A percentile compares a stretch with the other conserved stretches of the same genome.
Conservation (phyloP, 2,888 invertebrate species). For the Tineola bisselliella region DNA sequence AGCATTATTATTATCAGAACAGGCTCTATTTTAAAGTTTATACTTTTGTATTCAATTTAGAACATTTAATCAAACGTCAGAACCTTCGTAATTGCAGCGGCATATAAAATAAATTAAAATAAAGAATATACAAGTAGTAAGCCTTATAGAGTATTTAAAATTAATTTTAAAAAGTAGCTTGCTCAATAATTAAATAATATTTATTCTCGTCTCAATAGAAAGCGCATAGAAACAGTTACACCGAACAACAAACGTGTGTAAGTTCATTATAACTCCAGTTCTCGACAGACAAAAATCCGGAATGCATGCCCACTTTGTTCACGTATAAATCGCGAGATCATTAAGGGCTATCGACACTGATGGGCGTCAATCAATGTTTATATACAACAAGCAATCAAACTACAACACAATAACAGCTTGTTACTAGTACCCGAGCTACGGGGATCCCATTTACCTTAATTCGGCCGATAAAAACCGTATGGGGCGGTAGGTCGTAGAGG, state of each 20-base stretch:
- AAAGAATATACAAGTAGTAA: too few species aligned
- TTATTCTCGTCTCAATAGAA: too few species aligned
- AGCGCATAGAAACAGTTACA: neutral
- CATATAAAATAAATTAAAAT: too few species aligned
- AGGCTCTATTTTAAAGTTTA: too few species aligned
- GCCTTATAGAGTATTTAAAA: too few species aligned
- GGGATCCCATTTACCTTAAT: conserved; percentile 16
- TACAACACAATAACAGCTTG: conserved; percentile 18
- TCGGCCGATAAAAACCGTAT: neutral
- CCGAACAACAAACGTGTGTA: neutral
- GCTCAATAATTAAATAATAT: too few species aligned
- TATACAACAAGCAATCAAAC: conserved; percentile 32
- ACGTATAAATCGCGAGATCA: conserved; percentile 13
- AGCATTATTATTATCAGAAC: too few species aligned
- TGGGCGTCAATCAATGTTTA: conserved; percentile 46
- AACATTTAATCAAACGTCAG: too few species aligned
- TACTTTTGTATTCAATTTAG: too few species aligned
- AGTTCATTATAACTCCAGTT: neutral
- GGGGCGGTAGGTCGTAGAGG: neutral
- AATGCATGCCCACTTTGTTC: conserved; percentile 3
- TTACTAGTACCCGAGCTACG: conserved; percentile 17
- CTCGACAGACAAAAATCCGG: neutral
- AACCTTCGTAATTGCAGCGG: too few species aligned
- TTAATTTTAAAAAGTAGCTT: too few species aligned
- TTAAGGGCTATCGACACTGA: conserved; percentile 38